These are phyloP conservation scores for Pogonomyrmex barbatus DNA, from an alignment of 1,140 invertebrate species.

Conservation along the genomic window DNA sequence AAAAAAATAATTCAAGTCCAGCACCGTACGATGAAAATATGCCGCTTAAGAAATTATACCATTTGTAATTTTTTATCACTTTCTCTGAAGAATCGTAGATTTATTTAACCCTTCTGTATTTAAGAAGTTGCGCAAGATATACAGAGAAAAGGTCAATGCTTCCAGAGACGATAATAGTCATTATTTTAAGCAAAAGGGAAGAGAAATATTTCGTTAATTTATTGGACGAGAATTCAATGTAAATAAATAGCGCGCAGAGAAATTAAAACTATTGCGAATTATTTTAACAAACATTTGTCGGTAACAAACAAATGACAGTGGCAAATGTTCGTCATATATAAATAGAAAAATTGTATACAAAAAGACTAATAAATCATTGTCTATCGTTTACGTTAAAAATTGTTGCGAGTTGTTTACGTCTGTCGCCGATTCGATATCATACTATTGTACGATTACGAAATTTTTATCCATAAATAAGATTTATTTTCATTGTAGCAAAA, in stretches of 20 bases:
- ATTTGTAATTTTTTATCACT: conserved; percentile 12
- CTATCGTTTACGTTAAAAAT: conserved; percentile 20
- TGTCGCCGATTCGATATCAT: conserved; percentile 24
- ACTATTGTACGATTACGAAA: conserved; percentile 11
- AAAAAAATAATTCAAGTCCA: conserved; percentile 36
- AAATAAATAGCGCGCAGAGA: conserved; percentile 2
- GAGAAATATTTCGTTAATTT: not conserved
- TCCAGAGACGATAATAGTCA: not conserved
- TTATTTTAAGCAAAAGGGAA: not conserved
- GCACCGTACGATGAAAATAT: not conserved
- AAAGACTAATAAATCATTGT: conserved; percentile 2
- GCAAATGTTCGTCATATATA: not conserved
- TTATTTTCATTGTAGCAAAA: conserved; percentile 21
- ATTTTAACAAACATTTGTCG: not conserved
- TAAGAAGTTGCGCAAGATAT: not conserved
- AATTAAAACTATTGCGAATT: conserved; percentile 18
- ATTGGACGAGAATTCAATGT: not conserved
- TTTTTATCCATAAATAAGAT: conserved; percentile 38
- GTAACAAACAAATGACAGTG: not conserved
- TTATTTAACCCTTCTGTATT: conserved; percentile 3
- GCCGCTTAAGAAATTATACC: not conserved
- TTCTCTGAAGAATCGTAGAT: not conserved
- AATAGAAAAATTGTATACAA: not conserved
- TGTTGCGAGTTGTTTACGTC: conserved; percentile 7
- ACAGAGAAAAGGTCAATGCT: not conserved